Percentiles rank a stretch among this genome's conserved stretches.
phyloP scores from a whole-genome alignment of 2,888 invertebrate species.

The Actias luna region DNA sequence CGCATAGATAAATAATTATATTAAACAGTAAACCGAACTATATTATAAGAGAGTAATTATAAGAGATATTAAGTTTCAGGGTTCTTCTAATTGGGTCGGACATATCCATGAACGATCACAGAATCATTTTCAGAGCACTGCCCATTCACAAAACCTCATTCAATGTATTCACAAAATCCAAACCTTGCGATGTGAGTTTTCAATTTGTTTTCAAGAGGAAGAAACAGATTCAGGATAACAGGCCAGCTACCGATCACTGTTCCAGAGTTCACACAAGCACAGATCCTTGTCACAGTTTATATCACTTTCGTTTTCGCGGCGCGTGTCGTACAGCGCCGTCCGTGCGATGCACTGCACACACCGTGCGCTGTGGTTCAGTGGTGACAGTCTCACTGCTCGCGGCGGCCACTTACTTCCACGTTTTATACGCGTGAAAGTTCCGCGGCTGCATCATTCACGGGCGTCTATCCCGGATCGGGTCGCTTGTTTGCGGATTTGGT shows the following conservation, averaged over 20 bases:
- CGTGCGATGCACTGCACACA: constrained; percentile 1
- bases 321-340: constrained; percentile 41
- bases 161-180: constrained; percentile 35
- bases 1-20: neutral
- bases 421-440: constrained; percentile 81
- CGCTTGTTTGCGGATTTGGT: constrained; percentile 51
- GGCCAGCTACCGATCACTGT: constrained; percentile 75
- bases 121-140: constrained; percentile 4
- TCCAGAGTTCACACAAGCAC: constrained; percentile 73
- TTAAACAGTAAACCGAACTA: neutral
- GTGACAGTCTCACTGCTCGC: constrained; percentile 68
- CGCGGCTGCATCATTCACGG: constrained; percentile 50
- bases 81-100: neutral
- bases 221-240: constrained; percentile 77
- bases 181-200: constrained; percentile 67
- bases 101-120: neutral
- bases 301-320: constrained; percentile 75
- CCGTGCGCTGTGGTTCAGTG: constrained; percentile 34
- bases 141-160: neutral
- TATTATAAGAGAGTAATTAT: neutral
- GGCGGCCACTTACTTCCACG: constrained; percentile 56
- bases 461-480: constrained; percentile 69
- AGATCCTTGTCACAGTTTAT: constrained; percentile 59
- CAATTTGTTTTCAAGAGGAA: constrained; percentile 45
- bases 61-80: neutral